A percentile compares a stretch with the other conserved stretches of the same genome.
Conservation (phyloP, 1,140 invertebrate genomes). For the Drosophila seguyi region DNA sequence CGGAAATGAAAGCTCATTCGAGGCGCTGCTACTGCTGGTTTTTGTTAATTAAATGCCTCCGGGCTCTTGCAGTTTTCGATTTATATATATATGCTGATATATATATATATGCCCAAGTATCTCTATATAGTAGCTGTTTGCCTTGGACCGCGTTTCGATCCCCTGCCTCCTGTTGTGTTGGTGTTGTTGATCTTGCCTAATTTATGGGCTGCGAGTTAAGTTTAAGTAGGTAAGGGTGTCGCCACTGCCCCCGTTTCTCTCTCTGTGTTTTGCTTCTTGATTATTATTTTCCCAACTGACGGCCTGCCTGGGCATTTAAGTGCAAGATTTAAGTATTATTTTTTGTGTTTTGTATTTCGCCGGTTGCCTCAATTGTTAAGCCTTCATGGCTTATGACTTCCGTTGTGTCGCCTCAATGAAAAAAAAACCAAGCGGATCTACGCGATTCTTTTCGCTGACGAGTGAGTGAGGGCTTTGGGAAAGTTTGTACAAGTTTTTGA, state of each 20-base stretch:
- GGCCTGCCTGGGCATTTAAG: slow-evolving; percentile 46
- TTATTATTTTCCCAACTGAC: slow-evolving; percentile 10
- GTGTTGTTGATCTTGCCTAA: slow-evolving; percentile 53
- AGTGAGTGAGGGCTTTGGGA: slow-evolving; percentile 1
- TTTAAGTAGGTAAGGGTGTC: slow-evolving; percentile 40
- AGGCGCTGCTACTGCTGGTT: slow-evolving; percentile 50
- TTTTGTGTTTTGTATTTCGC: slow-evolving; percentile 33
- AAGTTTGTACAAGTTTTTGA: too few species aligned
- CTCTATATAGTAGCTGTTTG: slow-evolving; percentile 41
- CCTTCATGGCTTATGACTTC: slow-evolving; percentile 66
- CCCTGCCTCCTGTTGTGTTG: not conserved
- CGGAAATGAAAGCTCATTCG: slow-evolving; percentile 78
- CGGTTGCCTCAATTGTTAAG: slow-evolving; percentile 53
- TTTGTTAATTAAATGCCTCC: slow-evolving; percentile 75
- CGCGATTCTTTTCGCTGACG: slow-evolving; percentile 11
- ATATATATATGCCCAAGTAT: slow-evolving; percentile 1
- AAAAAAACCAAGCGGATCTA: slow-evolving; percentile 15
- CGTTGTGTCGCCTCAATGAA: slow-evolving; percentile 61
- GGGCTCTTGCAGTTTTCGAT: slow-evolving; percentile 61
- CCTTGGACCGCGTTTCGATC: slow-evolving; percentile 25
- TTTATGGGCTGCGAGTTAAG: slow-evolving; percentile 56
- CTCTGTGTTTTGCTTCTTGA: not conserved
- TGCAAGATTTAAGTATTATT: slow-evolving; percentile 60
- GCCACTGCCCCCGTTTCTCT: slow-evolving; percentile 1
- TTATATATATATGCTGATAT: slow-evolving; percentile 17